Evolutionary conservation across 37 sponge, comb jelly and placozoan species (phyloP).

Genomic region (Crambe crambe): DNA sequence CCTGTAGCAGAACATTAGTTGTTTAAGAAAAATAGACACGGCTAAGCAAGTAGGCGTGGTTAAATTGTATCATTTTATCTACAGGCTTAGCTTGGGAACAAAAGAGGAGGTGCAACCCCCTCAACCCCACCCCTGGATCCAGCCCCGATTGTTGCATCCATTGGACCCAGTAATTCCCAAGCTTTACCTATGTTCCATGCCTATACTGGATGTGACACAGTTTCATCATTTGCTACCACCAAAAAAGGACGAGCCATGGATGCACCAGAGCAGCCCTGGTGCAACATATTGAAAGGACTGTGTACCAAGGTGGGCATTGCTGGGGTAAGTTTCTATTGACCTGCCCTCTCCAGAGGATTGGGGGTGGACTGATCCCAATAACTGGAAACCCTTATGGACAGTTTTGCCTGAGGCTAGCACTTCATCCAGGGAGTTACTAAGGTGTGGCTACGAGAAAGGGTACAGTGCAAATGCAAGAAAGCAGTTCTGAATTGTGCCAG

Average conservation of each 20-base stretch:
- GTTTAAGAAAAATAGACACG: no score
- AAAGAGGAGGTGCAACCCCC: no score
- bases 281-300: neutral
- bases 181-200: neutral
- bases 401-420: neutral
- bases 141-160: neutral
- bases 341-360: slow-evolving; percentile 1
- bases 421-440: slow-evolving; percentile 1
- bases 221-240: neutral
- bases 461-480: slow-evolving; percentile 4
- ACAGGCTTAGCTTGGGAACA: no score
- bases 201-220: neutral
- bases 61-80: no score
- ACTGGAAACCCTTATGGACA: slow-evolving; percentile 8
- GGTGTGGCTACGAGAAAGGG: neutral
- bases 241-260: neutral
- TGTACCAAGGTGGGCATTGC: slow-evolving; percentile 3
- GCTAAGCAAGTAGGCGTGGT: no score
- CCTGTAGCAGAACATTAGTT: no score
- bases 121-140: no score
- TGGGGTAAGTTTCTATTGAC: slow-evolving; percentile 1
- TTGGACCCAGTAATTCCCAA: neutral
- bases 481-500: neutral
- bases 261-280: slow-evolving; percentile 1
- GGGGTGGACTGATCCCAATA: slow-evolving; percentile 1